phyloP scores from a whole-genome alignment of 35 echinoderm and acorn worm species.

The Eucidaris tribuloides region DNA sequence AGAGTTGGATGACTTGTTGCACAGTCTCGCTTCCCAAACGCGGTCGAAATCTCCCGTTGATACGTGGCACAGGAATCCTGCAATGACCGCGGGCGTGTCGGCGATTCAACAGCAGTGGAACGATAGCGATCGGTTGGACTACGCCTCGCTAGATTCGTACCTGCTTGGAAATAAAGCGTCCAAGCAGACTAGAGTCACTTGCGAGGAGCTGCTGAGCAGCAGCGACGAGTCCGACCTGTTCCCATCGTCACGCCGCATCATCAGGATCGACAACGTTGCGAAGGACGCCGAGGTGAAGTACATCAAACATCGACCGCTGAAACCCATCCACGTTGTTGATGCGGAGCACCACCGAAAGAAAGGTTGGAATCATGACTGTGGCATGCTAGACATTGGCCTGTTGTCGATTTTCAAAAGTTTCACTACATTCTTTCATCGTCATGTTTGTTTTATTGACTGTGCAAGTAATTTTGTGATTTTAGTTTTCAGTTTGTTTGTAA shows the following conservation, averaged over 20 bases:
- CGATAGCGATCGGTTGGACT: background rate
- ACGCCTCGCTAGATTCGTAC: constrained; percentile 25
- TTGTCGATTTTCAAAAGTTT: no score
- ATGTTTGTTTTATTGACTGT: no score
- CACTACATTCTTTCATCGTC: no score
- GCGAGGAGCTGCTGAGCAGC: constrained; percentile 29
- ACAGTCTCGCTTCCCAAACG: no score
- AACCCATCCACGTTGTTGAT: constrained; percentile 87
- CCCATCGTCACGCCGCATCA: constrained; percentile 20
- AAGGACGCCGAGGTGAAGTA: constrained; percentile 54
- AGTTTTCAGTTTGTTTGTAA: no score
- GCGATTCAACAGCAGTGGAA: constrained; percentile 4
- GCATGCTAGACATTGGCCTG: constrained; percentile 11
- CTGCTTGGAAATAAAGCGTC: constrained; percentile 12
- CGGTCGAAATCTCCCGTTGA: background rate
- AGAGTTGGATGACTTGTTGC: no score
- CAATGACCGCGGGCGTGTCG: background rate
- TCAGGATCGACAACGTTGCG: constrained; percentile 56
- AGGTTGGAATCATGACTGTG: constrained; percentile 51
- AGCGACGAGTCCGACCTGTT: background rate
- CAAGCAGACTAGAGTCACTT: constrained; percentile 27
- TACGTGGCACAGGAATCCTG: background rate
- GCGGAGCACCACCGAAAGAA: constrained; percentile 77
- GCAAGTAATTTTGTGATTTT: no score
- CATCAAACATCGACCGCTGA: constrained; percentile 77